phyloP scores from a whole-genome alignment of 2,888 invertebrate species.

The Crocallis elinguaria region DNA sequence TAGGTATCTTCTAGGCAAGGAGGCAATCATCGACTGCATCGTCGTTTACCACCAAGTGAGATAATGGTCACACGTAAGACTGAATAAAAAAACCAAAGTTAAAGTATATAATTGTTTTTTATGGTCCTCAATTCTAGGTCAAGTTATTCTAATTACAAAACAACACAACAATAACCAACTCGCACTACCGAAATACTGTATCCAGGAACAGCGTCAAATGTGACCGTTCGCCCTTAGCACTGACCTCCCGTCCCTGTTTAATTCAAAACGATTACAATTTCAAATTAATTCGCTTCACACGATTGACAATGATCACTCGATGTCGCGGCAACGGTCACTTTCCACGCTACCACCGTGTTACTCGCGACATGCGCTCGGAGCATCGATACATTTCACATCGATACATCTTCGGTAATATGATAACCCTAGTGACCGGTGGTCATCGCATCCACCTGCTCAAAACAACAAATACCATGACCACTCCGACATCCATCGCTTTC shows the following conservation, averaged over 20 bases:
- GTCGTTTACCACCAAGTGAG: no score
- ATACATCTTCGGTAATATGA: slow-evolving; percentile 65
- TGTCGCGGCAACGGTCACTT: slow-evolving; percentile 62
- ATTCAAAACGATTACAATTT: slow-evolving; percentile 71
- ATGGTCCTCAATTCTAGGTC: no score
- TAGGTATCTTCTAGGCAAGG: no score
- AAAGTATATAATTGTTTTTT: no score
- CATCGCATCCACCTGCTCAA: slow-evolving; percentile 70
- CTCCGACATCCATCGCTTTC: slow-evolving; percentile 42
- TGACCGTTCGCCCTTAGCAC: slow-evolving; percentile 54
- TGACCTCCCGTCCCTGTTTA: slow-evolving; percentile 59
- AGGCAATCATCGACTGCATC: no score
- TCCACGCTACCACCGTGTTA: slow-evolving; percentile 62
- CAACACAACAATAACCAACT: background rate
- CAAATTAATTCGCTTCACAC: slow-evolving; percentile 75
- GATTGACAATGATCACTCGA: slow-evolving; percentile 62
- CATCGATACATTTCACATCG: slow-evolving; percentile 74
- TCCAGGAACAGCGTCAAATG: slow-evolving; percentile 41
- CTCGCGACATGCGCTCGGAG: slow-evolving; percentile 56
- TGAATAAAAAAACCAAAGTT: no score
- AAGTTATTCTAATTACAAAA: background rate
- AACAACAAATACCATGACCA: slow-evolving; percentile 45
- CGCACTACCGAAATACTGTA: background rate
- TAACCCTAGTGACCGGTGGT: slow-evolving; percentile 75
- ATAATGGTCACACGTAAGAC: no score